Base-by-base conservation (phyloP, 2,888 invertebrate genomes). In the Drosophila infuscata region DNA sequence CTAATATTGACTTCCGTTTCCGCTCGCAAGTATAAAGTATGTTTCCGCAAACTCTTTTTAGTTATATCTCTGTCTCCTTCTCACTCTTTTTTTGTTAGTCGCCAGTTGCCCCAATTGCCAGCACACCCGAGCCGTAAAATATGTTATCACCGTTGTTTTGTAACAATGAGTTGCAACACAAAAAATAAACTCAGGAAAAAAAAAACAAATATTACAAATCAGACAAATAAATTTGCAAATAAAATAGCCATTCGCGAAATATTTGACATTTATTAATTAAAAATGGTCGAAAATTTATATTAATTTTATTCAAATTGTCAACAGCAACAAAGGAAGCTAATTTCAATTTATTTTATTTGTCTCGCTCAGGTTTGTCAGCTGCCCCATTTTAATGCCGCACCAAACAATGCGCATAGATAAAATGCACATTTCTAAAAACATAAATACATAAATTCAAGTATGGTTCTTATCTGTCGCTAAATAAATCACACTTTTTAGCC, bases 301-400 rank as follows among this genome's bases (percentile, higher is more conserved):
- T 90, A 91, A 92, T 91, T 92, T 92, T 91, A 91, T 92, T 91
- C 91, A 92, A 90, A 91, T 92, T 91, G 90, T 91, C 91, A 91
- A 75, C 77, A 66, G 75, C 84, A 83, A 82, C 77, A 84, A 88
- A 88, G 86, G 86, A 86, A 86, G 86, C 89, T 84, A 86, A 87
- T 88, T 86, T 87, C 74, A 86, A 86, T 88, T 81, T 86, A 88
- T 88, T 82, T 82, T 83, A 79, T 81, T 78, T 82, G 72, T 76
- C 64, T 59, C 63, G 56, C 48, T 68, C 73, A 72, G 57, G 71
- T 62, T 74, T 79, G 84, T 80, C 77, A 77, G 43, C n/a, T 43
- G 49, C 38, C 36, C 30, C 54, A 33, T 33, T 70, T 54, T 30
- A 56, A 56, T 68, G 54, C 32, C 11, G 25, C 54, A 67, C 51